Base-by-base conservation (phyloP, 2,797 vertebrate species). In the Fundulus diaphanus region DNA sequence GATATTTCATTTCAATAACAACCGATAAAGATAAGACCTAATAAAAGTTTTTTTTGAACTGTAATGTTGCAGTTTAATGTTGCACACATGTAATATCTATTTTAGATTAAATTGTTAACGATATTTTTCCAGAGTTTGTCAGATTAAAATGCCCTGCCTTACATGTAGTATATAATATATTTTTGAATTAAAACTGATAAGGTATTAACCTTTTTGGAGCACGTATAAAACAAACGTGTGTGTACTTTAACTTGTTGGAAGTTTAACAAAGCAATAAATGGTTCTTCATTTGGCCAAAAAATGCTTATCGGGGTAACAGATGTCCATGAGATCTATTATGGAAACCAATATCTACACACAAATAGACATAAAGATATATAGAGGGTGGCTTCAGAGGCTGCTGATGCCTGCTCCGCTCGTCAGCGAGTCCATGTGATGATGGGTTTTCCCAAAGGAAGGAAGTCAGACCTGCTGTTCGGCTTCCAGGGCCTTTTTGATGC, bases 331-430 rank as follows among this genome's bases (percentile, higher is more conserved):
- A 31, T 68, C 35, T 13, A 68, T 33, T 68, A 51, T 48, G 63
- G 37, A 8, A 46, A 71, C 29, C n/a, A 37, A 48, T 31, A 71
- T 56, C 44, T 68, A 24, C 7, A 46, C 56, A 31, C n/a, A 57
- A 48, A 40, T 31, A 66, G 31, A 76, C 63, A 66, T 54, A 70
- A 29, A 61, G 40, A 24, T 31, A 56, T 59, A 67, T 72, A 51
- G 72, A 76, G 31, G 35, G 29, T 49, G 56, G 56, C 73, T 70
- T 24, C 57, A 67, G 79, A 87, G 70, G 72, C 72, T 86, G 37
- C 67, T 73, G 76, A 67, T 57, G 87, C 90, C 95, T 95, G 95
- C 89, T 94, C 84, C 83, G 86, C 93, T 95, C 94, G 44, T 95
- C 91, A 95, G 86, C 74, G 84, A 76, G 68, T 79, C 89, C 83